Base-by-base conservation (phyloP, 2,888 invertebrate genomes). In the Conchocele bisecta region DNA sequence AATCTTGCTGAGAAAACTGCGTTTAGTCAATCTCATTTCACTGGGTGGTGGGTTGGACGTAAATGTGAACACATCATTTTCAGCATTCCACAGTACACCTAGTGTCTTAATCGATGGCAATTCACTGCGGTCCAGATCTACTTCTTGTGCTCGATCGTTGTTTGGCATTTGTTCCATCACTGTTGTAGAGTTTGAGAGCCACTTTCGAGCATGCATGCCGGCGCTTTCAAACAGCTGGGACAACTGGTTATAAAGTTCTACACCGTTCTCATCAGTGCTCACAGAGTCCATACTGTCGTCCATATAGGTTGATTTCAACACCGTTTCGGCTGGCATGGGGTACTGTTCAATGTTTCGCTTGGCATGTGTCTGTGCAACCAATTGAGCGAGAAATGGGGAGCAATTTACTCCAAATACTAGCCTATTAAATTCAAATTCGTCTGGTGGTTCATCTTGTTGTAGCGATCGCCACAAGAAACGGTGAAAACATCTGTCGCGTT, bases 341-440 rank as follows among this genome's bases (percentile, higher is more conserved):
- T 24, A 61, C 53, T 54, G 3, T 0, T 42, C 1, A 29, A 29
- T 26, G 29, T 54, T 28, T 28, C 26, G 41, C 33, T 29, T 50
- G 5, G 74, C 73, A 64, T 82, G 64, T 26, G 70, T 11, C 51
- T 63, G 66, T 13, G 75, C 31, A 5, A 75, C 77, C 64, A 42
- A 72, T 51, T 76, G 78, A 13, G 76, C 79, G 31, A 69, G 41
- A 63, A 72, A 75, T 0, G 77, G 79, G 13, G 76, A 82, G 7
- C 67, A 77, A 54, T 79, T 81, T 1, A 74, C 67, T 5, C 77
- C 82, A 59, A 81, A 82, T 9, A 77, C 64, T 4, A 78, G 20
- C 33, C 56, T 22, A 33, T 71, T 66, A 35, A 78, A 81, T 31
- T 79, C 29, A 42, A 69, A 79, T 1, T 33, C 33, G n/a, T 69